These are phyloP conservation scores for Liolophura sinensis DNA, from an alignment of 1,140 invertebrate species.

Conservation along the genomic window DNA sequence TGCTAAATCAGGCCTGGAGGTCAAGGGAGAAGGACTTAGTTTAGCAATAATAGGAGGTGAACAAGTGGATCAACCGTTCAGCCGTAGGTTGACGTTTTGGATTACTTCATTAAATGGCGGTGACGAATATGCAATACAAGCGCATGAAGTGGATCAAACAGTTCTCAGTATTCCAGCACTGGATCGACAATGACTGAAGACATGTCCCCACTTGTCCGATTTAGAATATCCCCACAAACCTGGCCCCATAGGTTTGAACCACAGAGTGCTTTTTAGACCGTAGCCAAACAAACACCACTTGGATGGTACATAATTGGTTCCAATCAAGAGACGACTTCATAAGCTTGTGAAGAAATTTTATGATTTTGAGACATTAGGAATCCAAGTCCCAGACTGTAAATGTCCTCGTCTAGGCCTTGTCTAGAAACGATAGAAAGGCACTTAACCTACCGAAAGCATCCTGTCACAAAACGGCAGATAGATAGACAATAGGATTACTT, in stretches of 20 bases:
- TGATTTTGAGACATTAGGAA: neutral
- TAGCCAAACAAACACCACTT: too few relatives aligned
- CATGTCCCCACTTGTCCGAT: neutral
- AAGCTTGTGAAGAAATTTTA: neutral
- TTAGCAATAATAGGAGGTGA: neutral
- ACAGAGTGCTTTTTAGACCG: conserved; percentile 3
- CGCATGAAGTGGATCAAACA: conserved; percentile 4
- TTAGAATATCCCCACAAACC: neutral
- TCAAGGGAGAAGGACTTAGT: neutral
- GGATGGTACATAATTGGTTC: neutral
- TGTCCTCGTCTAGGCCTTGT: conserved; percentile 1
- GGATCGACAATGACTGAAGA: neutral
- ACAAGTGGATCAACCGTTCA: neutral
- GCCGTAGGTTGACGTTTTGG: conserved; percentile 5
- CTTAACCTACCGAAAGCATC: too few relatives aligned
- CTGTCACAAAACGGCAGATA: too few relatives aligned
- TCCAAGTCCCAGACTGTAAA: neutral
- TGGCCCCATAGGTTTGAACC: conserved; percentile 4
- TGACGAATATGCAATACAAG: conserved; percentile 5
- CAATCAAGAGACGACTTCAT: too few relatives aligned
- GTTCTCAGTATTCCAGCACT: conserved; percentile 1
- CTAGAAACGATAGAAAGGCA: neutral
- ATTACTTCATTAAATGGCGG: conserved; percentile 3
- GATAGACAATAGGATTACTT: too few relatives aligned
- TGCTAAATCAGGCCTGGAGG: conserved; percentile 3